Evolutionary conservation across 2,797 vertebrate species (phyloP).

Genomic region (Manis pentadactyla): DNA sequence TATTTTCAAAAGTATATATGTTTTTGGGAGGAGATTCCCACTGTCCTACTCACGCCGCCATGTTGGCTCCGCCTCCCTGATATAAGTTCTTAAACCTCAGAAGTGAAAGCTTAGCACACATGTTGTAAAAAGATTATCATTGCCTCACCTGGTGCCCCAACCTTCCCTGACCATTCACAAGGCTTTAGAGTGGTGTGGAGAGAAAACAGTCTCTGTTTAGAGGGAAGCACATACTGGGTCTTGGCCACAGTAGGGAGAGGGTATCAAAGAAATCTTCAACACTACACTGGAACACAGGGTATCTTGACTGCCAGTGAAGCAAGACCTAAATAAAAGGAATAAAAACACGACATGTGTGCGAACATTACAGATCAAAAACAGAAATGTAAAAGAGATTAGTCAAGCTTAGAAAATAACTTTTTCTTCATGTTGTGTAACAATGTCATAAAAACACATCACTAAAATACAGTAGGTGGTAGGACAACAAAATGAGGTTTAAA

Average conservation of each 20-base stretch:
- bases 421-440: not conserved
- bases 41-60: too few relatives aligned
- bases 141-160: not conserved
- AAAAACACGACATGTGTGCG: not conserved
- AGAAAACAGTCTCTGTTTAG: not conserved
- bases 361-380: not conserved
- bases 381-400: not conserved
- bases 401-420: not conserved
- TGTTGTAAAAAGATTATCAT: not conserved
- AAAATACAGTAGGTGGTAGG: not conserved
- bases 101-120: not conserved
- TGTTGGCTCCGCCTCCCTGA: too few relatives aligned
- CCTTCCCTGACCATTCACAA: not conserved
- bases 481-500: not conserved
- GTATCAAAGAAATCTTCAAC: not conserved
- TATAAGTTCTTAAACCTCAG: not conserved
- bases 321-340: not conserved
- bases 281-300: not conserved
- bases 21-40: too few relatives aligned
- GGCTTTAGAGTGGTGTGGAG: not conserved
- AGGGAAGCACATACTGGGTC: not conserved
- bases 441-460: not conserved
- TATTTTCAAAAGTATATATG: too few relatives aligned
- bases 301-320: not conserved
- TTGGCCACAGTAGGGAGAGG: not conserved